Evolutionary conservation across 2,888 invertebrate genomes (phyloP).

Genomic region (Terebella lapidaria): DNA sequence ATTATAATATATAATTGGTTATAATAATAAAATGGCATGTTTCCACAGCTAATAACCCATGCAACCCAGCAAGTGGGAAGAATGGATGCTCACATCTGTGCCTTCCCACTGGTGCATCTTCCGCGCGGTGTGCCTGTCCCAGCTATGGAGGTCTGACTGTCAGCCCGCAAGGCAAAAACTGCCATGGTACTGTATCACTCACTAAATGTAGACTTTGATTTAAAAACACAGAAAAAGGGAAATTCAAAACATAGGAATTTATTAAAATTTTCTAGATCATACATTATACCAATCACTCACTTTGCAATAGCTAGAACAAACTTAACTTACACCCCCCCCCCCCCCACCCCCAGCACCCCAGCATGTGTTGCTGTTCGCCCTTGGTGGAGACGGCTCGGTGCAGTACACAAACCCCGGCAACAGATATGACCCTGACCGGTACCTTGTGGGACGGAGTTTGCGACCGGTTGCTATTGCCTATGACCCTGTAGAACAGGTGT

Average conservation of each 20-base stretch:
- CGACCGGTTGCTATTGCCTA: conserved; percentile 23
- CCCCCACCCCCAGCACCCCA: no score
- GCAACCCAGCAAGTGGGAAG: conserved; percentile 20
- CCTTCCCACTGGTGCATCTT: conserved; percentile 31
- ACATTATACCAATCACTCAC: no score
- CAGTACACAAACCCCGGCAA: conserved; percentile 33
- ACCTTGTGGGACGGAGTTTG: conserved; percentile 17
- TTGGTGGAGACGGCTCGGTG: conserved; percentile 36
- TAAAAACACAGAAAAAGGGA: no score
- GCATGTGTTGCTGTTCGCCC: conserved; percentile 34
- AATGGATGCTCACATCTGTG: conserved; percentile 42
- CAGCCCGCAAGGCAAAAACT: conserved; percentile 32
- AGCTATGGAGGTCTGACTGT: conserved; percentile 38
- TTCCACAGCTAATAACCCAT: conserved; percentile 39
- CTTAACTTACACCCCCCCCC: no score
- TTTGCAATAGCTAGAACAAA: no score
- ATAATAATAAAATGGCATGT: no score
- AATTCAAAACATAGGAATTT: no score
- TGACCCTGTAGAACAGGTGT: conserved; percentile 13
- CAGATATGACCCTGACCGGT: conserved; percentile 4
- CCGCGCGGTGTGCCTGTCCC: conserved; percentile 39
- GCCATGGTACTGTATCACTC: no score
- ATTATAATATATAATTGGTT: no score
- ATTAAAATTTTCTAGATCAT: background rate
- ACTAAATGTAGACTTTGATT: no score